Base-by-base conservation (phyloP, 2,113 vertebrate genomes). In the Carassius carassius region DNA sequence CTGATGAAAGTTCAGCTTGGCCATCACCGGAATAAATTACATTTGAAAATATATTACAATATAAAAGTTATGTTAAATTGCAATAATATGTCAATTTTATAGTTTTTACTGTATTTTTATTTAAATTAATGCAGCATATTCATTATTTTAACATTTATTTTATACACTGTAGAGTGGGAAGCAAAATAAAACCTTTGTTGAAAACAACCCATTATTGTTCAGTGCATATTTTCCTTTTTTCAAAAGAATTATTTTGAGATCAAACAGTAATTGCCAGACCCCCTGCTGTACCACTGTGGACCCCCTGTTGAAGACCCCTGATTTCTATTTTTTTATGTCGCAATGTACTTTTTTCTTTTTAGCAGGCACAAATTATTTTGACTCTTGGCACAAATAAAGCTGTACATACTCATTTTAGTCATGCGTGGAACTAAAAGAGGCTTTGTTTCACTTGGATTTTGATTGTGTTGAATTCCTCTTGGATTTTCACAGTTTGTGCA, bases 401-500 rank as follows among this genome's bases (percentile, higher is more conserved):
- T 78, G 13, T 74, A 78, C 58, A 69, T 56, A 63, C 60, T 37
- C 23, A 37, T 14, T 41, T 5, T 58, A 74, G 49, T 79, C 60
- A 56, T 83, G 19, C 10, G 0, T 74, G 54, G 37, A 78, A 25
- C 63, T 70, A 19, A 69, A 23, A 69, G 58, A n/a, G 11, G 79
- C 23, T 37, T 35, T 73, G 29, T 47, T 73, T 62, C 75, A 62
- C 44, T 85, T 65, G 35, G n/a, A 44, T 47, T 54, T 81, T 62
- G 32, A 41, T 63, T 65, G 63, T 72, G 32, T 78, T 81, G 1
- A 75, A 70, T 76, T 41, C 67, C 32, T 73, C 35, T 62, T 32
- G 63, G 78, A 74, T 63, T 81, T 75, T 72, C 14, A 41, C 25
- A 62, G 25, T 81, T 51, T 78, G 49, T 74, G 70, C 17, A 17